phyloP scores from a whole-genome alignment of 2,113 vertebrate genomes.

The Oostethus manadensis region DNA sequence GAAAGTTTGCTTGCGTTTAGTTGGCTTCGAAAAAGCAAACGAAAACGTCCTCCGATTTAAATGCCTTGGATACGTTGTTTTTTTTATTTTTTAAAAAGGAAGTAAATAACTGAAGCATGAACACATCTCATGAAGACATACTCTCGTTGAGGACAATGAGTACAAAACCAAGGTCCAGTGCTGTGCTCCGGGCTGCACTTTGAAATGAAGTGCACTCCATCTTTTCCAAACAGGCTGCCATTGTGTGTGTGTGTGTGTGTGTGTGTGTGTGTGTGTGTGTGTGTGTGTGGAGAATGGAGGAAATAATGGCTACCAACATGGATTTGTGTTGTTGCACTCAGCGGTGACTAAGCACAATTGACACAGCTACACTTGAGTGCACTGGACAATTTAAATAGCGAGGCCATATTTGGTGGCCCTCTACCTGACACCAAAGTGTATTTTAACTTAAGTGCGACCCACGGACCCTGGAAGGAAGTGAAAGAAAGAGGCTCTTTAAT shows the following conservation, averaged over 20 bases:
- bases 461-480: no score
- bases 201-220: constrained; percentile 26
- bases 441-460: no score
- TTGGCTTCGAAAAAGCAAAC: not conserved
- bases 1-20: not conserved
- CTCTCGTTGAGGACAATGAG: constrained; percentile 1
- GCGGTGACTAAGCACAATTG: constrained; percentile 43
- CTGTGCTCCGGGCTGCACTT: constrained; percentile 39
- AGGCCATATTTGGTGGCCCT: no score
- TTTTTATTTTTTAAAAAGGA: not conserved
- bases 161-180: constrained; percentile 12
- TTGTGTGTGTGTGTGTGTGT: constrained; percentile 12
- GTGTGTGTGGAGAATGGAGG: constrained; percentile 2
- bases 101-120: constrained; percentile 8
- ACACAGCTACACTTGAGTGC: constrained; percentile 14
- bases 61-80: not conserved
- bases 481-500: no score
- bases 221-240: constrained; percentile 20
- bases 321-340: constrained; percentile 24
- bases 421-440: no score
- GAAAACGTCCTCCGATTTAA: not conserved
- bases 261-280: constrained; percentile 8
- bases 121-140: not conserved
- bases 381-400: not conserved
- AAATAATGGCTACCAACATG: not conserved